Percentiles rank a stretch among this genome's conserved stretches.
phyloP scores from a whole-genome alignment of 2,113 vertebrate genomes.

The Salminus brasiliensis region DNA sequence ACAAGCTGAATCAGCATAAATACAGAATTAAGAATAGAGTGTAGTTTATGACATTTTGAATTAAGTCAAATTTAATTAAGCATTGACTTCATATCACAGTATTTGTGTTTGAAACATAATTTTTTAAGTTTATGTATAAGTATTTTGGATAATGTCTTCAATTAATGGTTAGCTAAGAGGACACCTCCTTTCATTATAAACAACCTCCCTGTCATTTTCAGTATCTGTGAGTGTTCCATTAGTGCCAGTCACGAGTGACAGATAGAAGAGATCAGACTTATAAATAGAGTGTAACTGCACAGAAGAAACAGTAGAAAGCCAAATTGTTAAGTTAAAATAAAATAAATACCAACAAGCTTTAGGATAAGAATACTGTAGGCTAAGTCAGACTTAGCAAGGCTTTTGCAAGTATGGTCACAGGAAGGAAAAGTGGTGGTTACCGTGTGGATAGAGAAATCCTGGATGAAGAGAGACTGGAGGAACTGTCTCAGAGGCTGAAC shows the following conservation, averaged over 20 bases:
- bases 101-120: background rate
- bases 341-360: background rate
- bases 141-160: slow-evolving; percentile 22
- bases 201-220: slow-evolving; percentile 30
- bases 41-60: too few relatives aligned
- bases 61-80: too few relatives aligned
- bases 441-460: slow-evolving; percentile 73
- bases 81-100: background rate
- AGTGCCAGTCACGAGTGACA: background rate
- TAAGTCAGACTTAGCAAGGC: background rate
- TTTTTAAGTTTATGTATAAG: background rate
- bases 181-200: slow-evolving; percentile 12
- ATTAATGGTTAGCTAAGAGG: slow-evolving; percentile 66
- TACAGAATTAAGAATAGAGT: slow-evolving; percentile 8
- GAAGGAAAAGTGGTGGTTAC: slow-evolving; percentile 57
- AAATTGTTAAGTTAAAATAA: background rate
- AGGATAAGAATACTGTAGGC: background rate
- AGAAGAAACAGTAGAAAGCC: background rate
- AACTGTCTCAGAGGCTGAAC: slow-evolving; percentile 72
- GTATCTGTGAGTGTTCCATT: slow-evolving; percentile 6
- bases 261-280: background rate
- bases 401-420: slow-evolving; percentile 56
- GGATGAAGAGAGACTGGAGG: slow-evolving; percentile 84
- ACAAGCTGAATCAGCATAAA: slow-evolving; percentile 44
- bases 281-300: background rate